Conservation (phyloP, 1,140 invertebrate species). For the Microplitis demolitor region DNA sequence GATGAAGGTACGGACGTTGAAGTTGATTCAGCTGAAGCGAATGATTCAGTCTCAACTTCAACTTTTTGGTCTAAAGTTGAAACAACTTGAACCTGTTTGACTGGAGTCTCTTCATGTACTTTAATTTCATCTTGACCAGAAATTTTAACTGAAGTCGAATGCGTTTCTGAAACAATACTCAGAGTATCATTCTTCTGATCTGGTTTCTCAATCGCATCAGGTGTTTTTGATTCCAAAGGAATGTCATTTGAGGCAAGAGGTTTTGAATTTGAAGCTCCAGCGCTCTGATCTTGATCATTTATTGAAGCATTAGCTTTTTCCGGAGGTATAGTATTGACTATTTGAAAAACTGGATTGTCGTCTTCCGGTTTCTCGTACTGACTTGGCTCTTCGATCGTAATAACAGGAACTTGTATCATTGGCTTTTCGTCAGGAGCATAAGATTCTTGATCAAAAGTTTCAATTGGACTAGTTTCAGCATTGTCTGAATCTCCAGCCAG, state of each 20-base stretch:
- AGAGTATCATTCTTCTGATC: constrained; percentile 16
- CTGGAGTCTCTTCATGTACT: constrained; percentile 11
- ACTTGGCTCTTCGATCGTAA: constrained; percentile 45
- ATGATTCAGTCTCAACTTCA: too few relatives aligned
- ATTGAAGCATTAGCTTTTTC: constrained; percentile 7
- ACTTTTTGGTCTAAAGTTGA: not conserved
- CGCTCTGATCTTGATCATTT: not conserved
- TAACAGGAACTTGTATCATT: constrained; percentile 38
- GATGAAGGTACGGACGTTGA: too few relatives aligned
- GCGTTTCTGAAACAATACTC: constrained; percentile 37
- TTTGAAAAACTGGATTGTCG: constrained; percentile 43
- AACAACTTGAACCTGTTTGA: not conserved
- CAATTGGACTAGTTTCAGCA: not conserved
- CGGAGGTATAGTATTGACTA: constrained; percentile 40
- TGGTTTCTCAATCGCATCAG: not conserved
- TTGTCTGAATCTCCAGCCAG: constrained; percentile 65
- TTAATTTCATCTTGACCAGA: constrained; percentile 36
- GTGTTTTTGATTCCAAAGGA: not conserved
- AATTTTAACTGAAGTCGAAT: constrained; percentile 39
- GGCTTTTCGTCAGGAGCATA: constrained; percentile 9
- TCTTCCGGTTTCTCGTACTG: constrained; percentile 31
- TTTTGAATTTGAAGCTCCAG: not conserved
- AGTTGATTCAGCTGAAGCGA: too few relatives aligned
- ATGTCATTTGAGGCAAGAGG: not conserved
- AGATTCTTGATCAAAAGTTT: not conserved